Base-by-base conservation (phyloP, 2,888 invertebrate species). In the Pharmacophagus antenor region DNA sequence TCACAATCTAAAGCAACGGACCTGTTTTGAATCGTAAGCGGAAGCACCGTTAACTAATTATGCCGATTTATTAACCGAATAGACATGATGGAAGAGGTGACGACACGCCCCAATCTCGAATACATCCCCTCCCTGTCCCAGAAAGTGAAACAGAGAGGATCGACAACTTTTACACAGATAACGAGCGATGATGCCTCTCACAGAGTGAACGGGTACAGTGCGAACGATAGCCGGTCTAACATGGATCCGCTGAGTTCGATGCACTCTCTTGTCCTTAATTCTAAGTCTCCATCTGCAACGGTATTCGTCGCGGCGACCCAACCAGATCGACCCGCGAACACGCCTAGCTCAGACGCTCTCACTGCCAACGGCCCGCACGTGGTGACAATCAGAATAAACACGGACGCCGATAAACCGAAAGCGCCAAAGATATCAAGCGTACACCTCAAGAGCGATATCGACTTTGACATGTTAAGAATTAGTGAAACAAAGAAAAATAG, bases 311-410 rank as follows among this genome's bases (percentile, higher is more conserved):
- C 91, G 88, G 84, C 88, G 77, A 85, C 84, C 74, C 86, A 87
- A 82, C 80, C 89, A 84, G 88, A 89, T 66, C 83, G 84, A 82
- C 80, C 87, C 73, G 83, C 77, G 83, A 84, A 73, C 78, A 84
- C 88, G 78, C 80, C 82, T 76, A 75, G 79, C 76, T 70, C 85
- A 82, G 88, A 88, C 86, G 84, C 83, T 69, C 68, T 64, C 55
- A 74, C 70, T 61, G 67, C 78, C 70, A 85, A 82, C 81, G 89
- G 85, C 64, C 90, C 88, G 70, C 94, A 94, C 85, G 94, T 94
- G 71, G 94, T 94, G 65, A 94, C 94, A 69, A 94, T 94, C 75
- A 92, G 92, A 77, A 94, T 95, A 79, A 94, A 93, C 80, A 93
- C 94, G 17, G 92, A 92, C 66, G 80, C 89, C 41, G 90, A 92